Conservation (phyloP, 2,113 vertebrate species). For the Aegithalos caudatus region DNA sequence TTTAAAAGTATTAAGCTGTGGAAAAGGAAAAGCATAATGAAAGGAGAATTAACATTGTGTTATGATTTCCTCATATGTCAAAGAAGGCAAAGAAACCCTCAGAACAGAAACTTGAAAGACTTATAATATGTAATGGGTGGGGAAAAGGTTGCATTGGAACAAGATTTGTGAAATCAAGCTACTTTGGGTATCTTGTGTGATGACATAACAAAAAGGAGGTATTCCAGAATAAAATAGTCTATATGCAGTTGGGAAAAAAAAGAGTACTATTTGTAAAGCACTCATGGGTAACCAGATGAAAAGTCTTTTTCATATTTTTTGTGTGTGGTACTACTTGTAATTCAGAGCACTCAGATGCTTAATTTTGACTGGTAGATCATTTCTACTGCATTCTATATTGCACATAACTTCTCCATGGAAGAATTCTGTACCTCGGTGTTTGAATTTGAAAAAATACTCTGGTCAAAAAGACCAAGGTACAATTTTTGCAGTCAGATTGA, state of each 20-base stretch:
- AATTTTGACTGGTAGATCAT: not conserved
- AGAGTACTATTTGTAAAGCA: not conserved
- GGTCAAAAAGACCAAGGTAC: not conserved
- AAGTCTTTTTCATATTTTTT: not conserved
- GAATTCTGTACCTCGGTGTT: not conserved
- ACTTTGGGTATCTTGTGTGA: rapidly evolving
- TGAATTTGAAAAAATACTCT: not conserved
- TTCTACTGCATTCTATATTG: not conserved
- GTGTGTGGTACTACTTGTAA: not conserved
- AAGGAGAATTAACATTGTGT: not conserved
- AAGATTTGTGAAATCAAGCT: not conserved
- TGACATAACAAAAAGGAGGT: not conserved
- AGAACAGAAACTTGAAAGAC: not conserved
- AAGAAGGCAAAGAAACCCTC: not conserved
- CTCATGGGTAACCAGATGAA: not conserved
- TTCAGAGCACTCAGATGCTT: not conserved
- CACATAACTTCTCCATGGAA: not conserved
- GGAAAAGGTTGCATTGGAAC: not conserved
- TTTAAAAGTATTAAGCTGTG: not conserved
- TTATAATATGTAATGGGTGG: rapidly evolving
- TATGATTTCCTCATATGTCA: not conserved
- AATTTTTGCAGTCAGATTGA: not conserved
- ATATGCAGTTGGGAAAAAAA: not conserved
- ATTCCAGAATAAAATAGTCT: not conserved
- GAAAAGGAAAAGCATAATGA: not conserved